These are phyloP conservation scores for Sapayoa aenigma DNA, from an alignment of 2,113 vertebrate genomes.

Conservation along the genomic window DNA sequence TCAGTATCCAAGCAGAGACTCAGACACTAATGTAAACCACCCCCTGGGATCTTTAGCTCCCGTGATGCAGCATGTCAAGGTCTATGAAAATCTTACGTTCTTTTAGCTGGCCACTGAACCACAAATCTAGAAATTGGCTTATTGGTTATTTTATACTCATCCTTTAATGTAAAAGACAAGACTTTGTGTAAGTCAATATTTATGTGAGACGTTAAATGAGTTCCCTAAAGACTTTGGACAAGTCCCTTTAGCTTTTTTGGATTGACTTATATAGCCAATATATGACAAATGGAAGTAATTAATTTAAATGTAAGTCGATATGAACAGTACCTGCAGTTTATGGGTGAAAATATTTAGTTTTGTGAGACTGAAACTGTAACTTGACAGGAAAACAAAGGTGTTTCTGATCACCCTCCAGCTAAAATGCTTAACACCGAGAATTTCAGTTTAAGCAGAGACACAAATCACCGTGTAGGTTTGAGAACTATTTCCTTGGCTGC, in stretches of 20 bases:
- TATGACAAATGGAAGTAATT: not conserved
- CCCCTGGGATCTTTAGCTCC: not conserved
- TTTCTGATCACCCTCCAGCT: not conserved
- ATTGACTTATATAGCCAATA: not conserved
- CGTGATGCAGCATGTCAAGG: not conserved
- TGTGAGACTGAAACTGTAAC: not conserved
- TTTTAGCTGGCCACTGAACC: not conserved
- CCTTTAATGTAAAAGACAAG: not conserved
- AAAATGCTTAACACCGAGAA: not conserved
- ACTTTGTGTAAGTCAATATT: not conserved
- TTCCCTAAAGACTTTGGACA: not conserved
- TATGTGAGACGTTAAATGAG: not conserved
- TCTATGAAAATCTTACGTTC: not conserved
- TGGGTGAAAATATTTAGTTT: not conserved
- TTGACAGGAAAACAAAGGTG: not conserved
- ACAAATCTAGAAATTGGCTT: not conserved
- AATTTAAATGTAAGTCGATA: not conserved
- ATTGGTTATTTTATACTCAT: not conserved
- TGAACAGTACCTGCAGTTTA: not conserved
- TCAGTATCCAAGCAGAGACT: not conserved
- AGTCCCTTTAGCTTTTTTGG: not conserved
- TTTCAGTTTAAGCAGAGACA: not conserved
- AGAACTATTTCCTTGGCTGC: not conserved
- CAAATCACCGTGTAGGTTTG: not conserved
- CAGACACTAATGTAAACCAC: not conserved